A percentile compares a stretch with the other conserved stretches of the same genome.
These are phyloP conservation scores for Hetaerina titia DNA, from an alignment of 2,888 invertebrate genomes.

Conservation along the genomic window DNA sequence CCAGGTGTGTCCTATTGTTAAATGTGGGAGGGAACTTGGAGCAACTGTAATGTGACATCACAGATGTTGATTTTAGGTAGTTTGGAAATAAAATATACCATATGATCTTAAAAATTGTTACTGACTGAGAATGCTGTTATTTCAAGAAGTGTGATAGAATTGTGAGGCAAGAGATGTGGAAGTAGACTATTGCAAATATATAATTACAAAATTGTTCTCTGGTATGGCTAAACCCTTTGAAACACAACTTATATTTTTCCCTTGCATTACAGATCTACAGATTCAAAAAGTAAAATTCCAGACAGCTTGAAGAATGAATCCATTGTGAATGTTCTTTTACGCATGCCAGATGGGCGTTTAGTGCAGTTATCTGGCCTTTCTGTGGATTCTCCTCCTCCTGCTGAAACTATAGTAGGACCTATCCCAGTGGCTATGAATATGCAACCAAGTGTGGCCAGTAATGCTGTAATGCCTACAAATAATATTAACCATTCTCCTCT, in stretches of 20 bases:
- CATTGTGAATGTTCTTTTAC: slow-evolving; percentile 78
- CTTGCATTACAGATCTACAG: neutral
- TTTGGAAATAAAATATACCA: no score
- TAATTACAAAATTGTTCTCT: no score
- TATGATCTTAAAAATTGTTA: no score
- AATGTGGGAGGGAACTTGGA: no score
- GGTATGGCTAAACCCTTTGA: no score
- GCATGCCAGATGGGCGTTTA: slow-evolving; percentile 79
- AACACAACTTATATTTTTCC: neutral
- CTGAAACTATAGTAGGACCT: slow-evolving; percentile 25
- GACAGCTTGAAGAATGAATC: slow-evolving; percentile 73
- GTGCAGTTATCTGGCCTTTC: slow-evolving; percentile 77
- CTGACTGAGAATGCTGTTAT: no score
- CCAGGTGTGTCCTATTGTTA: no score
- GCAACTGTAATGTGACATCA: no score
- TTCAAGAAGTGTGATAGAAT: no score
- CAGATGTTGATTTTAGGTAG: no score
- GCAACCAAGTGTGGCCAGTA: neutral
- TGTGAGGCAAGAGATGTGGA: no score
- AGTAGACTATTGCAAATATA: no score
- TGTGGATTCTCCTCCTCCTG: slow-evolving; percentile 70
- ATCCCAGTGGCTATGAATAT: neutral
- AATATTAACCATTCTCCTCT: neutral
- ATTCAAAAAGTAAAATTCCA: neutral
- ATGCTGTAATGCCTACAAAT: neutral